Evolutionary conservation across 1,140 invertebrate species (phyloP).

Genomic region (Drosophila kanapiae): DNA sequence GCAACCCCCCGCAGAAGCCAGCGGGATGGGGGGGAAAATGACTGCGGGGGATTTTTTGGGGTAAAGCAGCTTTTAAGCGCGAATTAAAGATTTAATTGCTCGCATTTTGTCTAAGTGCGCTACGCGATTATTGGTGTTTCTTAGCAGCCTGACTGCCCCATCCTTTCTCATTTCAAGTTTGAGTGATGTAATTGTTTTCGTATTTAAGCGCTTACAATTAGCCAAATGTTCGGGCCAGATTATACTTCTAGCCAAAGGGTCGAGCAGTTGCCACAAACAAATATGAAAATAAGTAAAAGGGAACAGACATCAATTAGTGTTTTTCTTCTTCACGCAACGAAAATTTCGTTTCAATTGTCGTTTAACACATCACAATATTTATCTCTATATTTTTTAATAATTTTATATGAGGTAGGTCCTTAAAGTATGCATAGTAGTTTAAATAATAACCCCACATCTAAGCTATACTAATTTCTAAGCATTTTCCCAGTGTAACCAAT

Average conservation of each 20-base stretch:
- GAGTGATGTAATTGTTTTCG: conserved; percentile 76
- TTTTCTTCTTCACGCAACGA: background rate
- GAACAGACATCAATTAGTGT: background rate
- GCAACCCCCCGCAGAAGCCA: conserved; percentile 31
- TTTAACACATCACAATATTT: background rate
- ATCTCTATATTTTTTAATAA: background rate
- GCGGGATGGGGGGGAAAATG: conserved; percentile 3
- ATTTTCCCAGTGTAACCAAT: background rate
- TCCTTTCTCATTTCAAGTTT: conserved; percentile 34
- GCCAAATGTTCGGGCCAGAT: conserved; percentile 11
- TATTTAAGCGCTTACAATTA: conserved; percentile 53
- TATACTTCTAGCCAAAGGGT: conserved; percentile 20
- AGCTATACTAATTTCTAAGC: background rate
- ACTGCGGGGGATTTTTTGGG: conserved; percentile 12
- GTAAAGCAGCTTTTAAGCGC: conserved; percentile 66
- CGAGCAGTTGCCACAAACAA: background rate
- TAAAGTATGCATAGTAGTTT: too few relatives aligned
- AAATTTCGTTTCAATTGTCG: background rate
- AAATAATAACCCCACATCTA: background rate
- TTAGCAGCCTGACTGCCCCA: background rate
- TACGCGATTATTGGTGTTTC: conserved; percentile 55
- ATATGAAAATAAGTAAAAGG: background rate
- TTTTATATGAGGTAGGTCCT: too few relatives aligned
- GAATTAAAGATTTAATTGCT: conserved; percentile 82
- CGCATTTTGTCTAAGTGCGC: conserved; percentile 70